Evolutionary conservation across 2,113 vertebrate genomes (phyloP), one percentile per base, ranked within the genome.

Genomic region (Tichodroma muraria): DNA sequence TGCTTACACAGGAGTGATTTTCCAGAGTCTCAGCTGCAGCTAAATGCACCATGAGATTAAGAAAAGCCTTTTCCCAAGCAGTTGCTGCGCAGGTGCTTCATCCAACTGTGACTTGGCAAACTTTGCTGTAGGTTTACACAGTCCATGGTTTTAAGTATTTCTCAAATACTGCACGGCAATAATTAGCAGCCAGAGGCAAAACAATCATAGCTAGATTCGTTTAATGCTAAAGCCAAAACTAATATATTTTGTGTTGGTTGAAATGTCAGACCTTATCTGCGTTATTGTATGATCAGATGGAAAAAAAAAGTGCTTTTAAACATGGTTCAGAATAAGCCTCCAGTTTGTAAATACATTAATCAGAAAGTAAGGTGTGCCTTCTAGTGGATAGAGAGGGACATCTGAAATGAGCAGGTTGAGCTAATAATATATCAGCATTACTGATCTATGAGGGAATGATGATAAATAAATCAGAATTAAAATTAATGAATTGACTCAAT

Each of bases 101-200:
- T 35, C 82, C 9, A 4, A 80, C 79, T 90, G 76, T 68, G 71
- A 91, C 91, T 94, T 77, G 35, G 72, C 7, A 8, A 95, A 91
- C 88, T 88, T 72, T 70, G 88, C 44, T 93, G 80, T 73, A 38
- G 77, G 63, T 95, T 94, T 93, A 33, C 89, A 95, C 96, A 96
- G 76, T 84, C 45, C 6, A 1, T 87, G 91, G 91, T 76, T 96
- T 91, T 96, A 95, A 97, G 94, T 95, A 94, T 90, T 95, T 96
- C 88, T 91, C 82, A 94, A 96, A 84, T 83, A 68, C 89, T 68
- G 52, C 42, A 77, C 1, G 0, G 80, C 87, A 93, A 89, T 96
- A 95, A 97, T 94, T 90, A 97, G 50, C 88, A 90, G 95, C 96
- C 94, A 90, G 96, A 79, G 96, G 96, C 93, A 88, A 96, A 96